Base-by-base conservation (phyloP, 2,888 invertebrate genomes). In the Ophioninae sp. region DNA sequence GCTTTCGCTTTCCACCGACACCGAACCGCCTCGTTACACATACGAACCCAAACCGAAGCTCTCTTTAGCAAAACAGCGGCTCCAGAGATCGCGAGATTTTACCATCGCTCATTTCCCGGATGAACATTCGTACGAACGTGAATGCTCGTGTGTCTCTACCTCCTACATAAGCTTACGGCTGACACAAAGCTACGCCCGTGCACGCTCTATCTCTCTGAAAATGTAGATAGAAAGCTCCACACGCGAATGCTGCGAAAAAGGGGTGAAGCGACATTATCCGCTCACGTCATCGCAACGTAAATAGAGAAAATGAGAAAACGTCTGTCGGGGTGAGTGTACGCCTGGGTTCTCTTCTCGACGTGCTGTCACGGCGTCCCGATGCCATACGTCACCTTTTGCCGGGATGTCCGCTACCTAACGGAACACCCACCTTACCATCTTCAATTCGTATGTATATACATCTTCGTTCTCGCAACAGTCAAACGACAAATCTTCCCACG, bases 221-320 rank as follows among this genome's bases (percentile, higher is more conserved):
- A 67, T 58, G 68, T 44, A 51, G 37, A 61, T 68, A 51, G 51
- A 68, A 63, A 67, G 44, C 65, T 69, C 41, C 41, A 10, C 23
- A 77, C 44, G 41, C 17, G 51, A 51, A 63, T 22, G 13, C 44
- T 39, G 58, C 68, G 79, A 73, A 80, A 68, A 76, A 63, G 81
- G 85, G 85, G 67, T 72, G 83, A 78, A 85, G 85, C 81, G 85
- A 86, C 83, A 85, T 86, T 86, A 86, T 86, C 85, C 85, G 82
- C 85, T 86, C 83, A 85, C 82, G 85, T 85, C 85, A 85, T 83
- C 83, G 81, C 73, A 85, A 83, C 80, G 85, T 86, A 86, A 86
- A 86, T 86, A 86, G 86, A 86, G 86, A 86, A 86, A 86, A 86
- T 86, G 86, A 86, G 85, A 86, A 85, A 86, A 86, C 81, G 86